phyloP scores from a whole-genome alignment of 2,797 vertebrate genomes.

The Ciconia nigra region DNA sequence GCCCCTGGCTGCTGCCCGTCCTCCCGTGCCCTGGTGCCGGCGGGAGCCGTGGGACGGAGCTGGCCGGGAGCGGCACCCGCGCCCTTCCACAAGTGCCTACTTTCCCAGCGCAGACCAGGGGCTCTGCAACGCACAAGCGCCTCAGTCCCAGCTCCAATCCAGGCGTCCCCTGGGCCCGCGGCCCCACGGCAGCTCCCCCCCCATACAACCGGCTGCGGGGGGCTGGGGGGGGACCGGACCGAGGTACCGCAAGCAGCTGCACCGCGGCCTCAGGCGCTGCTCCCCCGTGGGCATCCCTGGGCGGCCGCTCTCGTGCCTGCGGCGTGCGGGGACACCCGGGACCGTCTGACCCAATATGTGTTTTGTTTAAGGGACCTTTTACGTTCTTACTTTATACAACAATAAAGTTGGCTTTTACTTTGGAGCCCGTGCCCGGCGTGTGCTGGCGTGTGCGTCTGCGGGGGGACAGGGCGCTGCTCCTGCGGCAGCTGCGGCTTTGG shows the following conservation, averaged over 20 bases:
- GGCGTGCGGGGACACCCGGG: neutral
- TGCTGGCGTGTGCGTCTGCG: neutral
- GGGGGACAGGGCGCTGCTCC: neutral
- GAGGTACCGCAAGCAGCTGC: neutral
- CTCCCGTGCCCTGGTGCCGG: accelerated
- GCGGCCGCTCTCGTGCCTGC: accelerated
- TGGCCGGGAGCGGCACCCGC: neutral
- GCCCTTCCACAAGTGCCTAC: slow-evolving; percentile 53
- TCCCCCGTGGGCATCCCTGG: neutral
- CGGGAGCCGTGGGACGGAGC: neutral
- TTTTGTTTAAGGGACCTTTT: slow-evolving; percentile 26
- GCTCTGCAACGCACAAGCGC: slow-evolving; percentile 2
- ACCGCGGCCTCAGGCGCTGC: neutral
- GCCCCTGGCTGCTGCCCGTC: neutral
- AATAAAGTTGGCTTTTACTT: slow-evolving; percentile 58
- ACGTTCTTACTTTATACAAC: slow-evolving; percentile 12
- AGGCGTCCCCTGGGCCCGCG: neutral
- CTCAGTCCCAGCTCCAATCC: neutral
- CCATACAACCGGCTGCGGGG: neutral
- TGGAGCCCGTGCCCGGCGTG: neutral
- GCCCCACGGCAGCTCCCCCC: neutral
- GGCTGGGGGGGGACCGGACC: neutral
- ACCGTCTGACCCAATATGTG: neutral
- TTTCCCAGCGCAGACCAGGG: neutral
- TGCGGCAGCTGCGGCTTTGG: neutral